Percentiles rank a stretch among this genome's conserved stretches.
These are phyloP conservation scores for Microtus oregoni DNA, from an alignment of 2,113 vertebrate species.

Conservation along the genomic window DNA sequence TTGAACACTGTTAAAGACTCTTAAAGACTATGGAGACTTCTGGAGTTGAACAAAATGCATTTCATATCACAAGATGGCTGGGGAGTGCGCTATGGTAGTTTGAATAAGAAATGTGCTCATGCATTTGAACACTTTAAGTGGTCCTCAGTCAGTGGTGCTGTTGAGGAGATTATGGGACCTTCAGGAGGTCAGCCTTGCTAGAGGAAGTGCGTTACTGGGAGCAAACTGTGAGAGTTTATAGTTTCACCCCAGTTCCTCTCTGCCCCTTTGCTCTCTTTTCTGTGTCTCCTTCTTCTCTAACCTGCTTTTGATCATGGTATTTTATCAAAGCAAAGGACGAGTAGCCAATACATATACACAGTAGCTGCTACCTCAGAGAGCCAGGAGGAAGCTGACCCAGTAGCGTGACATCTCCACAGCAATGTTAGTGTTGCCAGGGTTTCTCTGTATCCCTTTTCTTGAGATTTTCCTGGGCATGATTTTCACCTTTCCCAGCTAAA, in stretches of 20 bases:
- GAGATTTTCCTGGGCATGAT: not conserved
- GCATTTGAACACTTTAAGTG: not conserved
- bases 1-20: not conserved
- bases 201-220: not conserved
- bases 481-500: no score
- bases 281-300: not conserved
- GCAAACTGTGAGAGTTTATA: not conserved
- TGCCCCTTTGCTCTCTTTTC: not conserved
- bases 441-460: not conserved
- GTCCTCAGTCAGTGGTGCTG: not conserved
- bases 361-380: not conserved
- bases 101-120: not conserved
- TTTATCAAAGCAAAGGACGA: not conserved
- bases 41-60: not conserved
- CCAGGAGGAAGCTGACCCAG: not conserved
- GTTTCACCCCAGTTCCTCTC: not conserved
- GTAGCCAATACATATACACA: not conserved
- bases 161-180: not conserved
- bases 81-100: not conserved
- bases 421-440: not conserved
- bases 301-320: not conserved
- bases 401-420: no score
- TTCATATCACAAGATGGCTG: not conserved
- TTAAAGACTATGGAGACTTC: not conserved
- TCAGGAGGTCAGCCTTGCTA: not conserved